Evolutionary conservation across 1,140 invertebrate species (phyloP).

Genomic region (Andricus grossulariae): DNA sequence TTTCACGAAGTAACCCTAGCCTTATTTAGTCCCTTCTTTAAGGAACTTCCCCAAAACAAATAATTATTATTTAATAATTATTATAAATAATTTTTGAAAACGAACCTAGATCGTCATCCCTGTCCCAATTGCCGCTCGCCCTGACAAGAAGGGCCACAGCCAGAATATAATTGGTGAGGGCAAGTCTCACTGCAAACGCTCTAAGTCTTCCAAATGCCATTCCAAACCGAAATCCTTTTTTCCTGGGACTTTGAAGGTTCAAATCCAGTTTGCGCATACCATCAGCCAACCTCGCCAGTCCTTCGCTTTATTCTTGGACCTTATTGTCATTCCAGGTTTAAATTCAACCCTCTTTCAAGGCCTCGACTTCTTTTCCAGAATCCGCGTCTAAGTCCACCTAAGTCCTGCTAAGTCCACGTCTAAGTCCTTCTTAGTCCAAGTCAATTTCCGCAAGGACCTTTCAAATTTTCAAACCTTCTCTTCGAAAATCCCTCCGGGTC

Average conservation of each 20-base stretch:
- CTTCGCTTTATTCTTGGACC: conserved; percentile 41
- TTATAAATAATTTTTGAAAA: conserved; percentile 9
- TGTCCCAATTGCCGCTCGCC: conserved; percentile 71
- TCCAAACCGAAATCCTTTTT: conserved; percentile 56
- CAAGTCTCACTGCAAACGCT: conserved; percentile 61
- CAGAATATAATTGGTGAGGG: conserved; percentile 65
- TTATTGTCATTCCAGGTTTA: conserved; percentile 69
- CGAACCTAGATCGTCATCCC: conserved; percentile 70
- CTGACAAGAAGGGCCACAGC: conserved; percentile 64
- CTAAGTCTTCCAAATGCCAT: conserved; percentile 64
- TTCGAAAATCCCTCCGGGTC: neutral
- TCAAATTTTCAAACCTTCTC: neutral
- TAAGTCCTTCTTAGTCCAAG: conserved; percentile 34
- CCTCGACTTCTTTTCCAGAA: conserved; percentile 44
- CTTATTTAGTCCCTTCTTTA: too few species aligned
- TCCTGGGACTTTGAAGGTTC: conserved; percentile 52
- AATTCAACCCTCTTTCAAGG: conserved; percentile 46
- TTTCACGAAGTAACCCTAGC: too few species aligned
- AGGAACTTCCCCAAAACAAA: too few species aligned
- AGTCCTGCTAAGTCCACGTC: conserved; percentile 40
- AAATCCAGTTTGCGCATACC: conserved; percentile 62
- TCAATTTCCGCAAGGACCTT: neutral
- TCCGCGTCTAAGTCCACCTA: conserved; percentile 38
- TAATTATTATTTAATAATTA: neutral
- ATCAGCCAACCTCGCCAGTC: conserved; percentile 50